These are phyloP conservation scores for Vespertilio murinus DNA, from an alignment of 2,797 vertebrate species.

Conservation along the genomic window DNA sequence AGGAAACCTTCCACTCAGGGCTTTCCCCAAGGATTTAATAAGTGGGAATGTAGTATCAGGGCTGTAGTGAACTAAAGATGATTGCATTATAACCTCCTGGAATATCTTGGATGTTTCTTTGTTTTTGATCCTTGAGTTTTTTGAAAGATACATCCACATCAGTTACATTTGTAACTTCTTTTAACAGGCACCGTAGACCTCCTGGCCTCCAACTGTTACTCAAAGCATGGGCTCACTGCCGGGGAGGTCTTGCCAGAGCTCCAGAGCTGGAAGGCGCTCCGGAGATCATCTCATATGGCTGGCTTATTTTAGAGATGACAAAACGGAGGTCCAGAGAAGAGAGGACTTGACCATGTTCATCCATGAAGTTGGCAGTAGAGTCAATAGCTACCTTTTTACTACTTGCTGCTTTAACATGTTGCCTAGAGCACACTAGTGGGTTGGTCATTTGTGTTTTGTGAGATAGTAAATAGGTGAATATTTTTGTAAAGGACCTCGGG, in stretches of 20 bases:
- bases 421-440: background rate
- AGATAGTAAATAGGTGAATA: background rate
- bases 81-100: background rate
- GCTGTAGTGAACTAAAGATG: background rate
- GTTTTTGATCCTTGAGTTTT: background rate
- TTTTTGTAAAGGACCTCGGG: background rate
- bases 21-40: slow-evolving; percentile 6
- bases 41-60: background rate
- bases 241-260: background rate
- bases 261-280: background rate
- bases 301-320: background rate
- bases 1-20: background rate
- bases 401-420: background rate
- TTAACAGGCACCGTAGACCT: background rate
- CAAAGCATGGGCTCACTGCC: background rate
- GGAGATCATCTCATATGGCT: background rate
- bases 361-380: background rate
- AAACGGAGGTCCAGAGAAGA: background rate
- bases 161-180: background rate
- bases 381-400: background rate
- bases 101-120: background rate
- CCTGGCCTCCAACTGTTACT: background rate
- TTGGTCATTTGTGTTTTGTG: background rate
- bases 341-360: background rate
- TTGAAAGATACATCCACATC: background rate